Evolutionary conservation across 1,140 invertebrate species (phyloP).

Genomic region (Probaryconus sp.): DNA sequence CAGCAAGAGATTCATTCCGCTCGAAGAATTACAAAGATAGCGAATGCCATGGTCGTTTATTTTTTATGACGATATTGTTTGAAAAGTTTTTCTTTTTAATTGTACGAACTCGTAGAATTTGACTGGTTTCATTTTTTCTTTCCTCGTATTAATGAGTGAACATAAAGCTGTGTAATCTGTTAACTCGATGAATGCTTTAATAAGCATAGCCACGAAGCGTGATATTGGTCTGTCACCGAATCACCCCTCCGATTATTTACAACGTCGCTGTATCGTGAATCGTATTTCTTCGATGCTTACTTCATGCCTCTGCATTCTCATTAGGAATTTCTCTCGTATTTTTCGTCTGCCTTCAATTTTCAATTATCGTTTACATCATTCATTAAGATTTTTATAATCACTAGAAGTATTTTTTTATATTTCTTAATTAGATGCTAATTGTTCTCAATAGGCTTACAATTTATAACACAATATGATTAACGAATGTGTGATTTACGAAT

Average conservation of each 20-base stretch:
- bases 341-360: no score
- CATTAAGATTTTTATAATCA: no score
- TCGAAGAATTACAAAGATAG: conserved; percentile 55
- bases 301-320: conserved; percentile 15
- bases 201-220: conserved; percentile 70
- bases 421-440: no score
- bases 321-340: conserved; percentile 18
- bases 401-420: no score
- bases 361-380: no score
- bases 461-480: no score
- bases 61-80: conserved; percentile 6
- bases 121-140: conserved; percentile 16
- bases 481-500: no score
- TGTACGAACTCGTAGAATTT: not conserved
- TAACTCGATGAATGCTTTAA: conserved; percentile 59
- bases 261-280: conserved; percentile 14
- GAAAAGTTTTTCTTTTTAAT: conserved; percentile 25
- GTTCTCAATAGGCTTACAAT: no score
- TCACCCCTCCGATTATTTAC: conserved; percentile 57
- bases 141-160: conserved; percentile 16
- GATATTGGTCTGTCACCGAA: conserved; percentile 71
- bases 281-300: conserved; percentile 29
- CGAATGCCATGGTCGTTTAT: conserved; percentile 27
- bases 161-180: conserved; percentile 32
- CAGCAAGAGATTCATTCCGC: conserved; percentile 75